phyloP scores from a whole-genome alignment of 2,113 vertebrate genomes.

The Phaetusa simplex region DNA sequence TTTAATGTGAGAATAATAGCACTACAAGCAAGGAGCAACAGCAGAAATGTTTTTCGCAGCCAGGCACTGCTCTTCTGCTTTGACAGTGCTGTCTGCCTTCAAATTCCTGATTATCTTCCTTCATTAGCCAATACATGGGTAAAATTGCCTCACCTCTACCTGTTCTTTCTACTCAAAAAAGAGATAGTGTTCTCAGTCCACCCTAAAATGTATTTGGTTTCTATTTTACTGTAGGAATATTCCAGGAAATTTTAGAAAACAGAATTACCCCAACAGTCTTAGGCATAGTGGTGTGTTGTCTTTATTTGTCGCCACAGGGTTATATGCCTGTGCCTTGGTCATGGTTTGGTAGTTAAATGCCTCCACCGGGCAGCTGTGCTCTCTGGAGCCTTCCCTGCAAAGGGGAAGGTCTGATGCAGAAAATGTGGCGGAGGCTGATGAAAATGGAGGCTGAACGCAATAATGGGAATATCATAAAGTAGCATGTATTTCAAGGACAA shows the following conservation, averaged over 20 bases:
- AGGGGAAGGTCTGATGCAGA: neutral
- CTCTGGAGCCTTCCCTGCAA: neutral
- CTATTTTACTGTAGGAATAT: neutral
- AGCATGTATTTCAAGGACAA: neutral
- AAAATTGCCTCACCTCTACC: neutral
- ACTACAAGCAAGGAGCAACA: neutral
- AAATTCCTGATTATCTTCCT: neutral
- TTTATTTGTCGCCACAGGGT: neutral
- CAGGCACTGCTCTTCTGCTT: neutral
- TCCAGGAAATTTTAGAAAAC: neutral
- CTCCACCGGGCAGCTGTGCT: neutral
- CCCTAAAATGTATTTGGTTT: neutral
- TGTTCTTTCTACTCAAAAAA: neutral
- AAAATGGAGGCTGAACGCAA: neutral
- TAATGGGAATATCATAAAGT: neutral
- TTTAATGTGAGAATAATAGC: conserved; percentile 39
- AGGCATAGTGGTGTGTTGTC: neutral
- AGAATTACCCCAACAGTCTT: neutral
- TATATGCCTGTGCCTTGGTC: neutral
- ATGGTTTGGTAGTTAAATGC: neutral
- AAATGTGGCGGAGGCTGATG: neutral
- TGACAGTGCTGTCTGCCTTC: conserved; percentile 8
- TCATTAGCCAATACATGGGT: neutral
- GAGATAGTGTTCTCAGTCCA: neutral
- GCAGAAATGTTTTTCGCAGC: conserved; percentile 15